Evolutionary conservation across 92 coral and sea anemone genomes (phyloP), one percentile per base, ranked within the genome.

Genomic region (Epizoanthus scotinus): DNA sequence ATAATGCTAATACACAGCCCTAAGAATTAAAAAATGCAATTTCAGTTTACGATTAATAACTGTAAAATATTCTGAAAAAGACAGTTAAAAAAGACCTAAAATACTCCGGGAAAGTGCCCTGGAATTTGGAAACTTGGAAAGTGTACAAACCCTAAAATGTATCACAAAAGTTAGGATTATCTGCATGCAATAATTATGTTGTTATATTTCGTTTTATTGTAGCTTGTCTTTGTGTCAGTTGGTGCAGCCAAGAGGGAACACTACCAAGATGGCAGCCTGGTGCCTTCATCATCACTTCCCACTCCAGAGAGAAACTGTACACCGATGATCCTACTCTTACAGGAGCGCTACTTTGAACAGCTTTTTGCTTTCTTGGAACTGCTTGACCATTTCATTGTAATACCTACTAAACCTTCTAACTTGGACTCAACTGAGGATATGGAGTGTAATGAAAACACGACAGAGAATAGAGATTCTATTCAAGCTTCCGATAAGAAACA

Each of bases 211-310:
- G 44, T 6, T 27, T 62, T 38, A 49, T 74, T 81, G 20, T 71
- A 95, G 99, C 89, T 93, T 83, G 99, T 96, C 27, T 96, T 96
- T 87, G 98, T 96, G 77, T 96, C 99, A 19, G 99, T 96, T 49
- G 99, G 98, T 57, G 99, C 99, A 10, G 84, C 86, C 5, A 89
- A 92, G 63, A 89, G 96, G 56, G 98, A 96, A 58, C 80, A 86
- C 40, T 87, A 92, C 73, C 90, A 87, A 40, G 95, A 94, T 60
- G 84, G 91, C 56, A 90, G 93, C 52, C 97, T 85, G 56, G 84
- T 94, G 26, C 98, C 98, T 1, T 96, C 99, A 2, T 96, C 99
- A 0, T 74, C 94, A 40, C 88, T 96, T 6, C 99, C 98, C 4
- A 75, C 91, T 31, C 99, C 99, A 3, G 82, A 87, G 28, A 90